Evolutionary conservation across 2,888 invertebrate genomes (phyloP).

Genomic region (Aleiodes alternator): DNA sequence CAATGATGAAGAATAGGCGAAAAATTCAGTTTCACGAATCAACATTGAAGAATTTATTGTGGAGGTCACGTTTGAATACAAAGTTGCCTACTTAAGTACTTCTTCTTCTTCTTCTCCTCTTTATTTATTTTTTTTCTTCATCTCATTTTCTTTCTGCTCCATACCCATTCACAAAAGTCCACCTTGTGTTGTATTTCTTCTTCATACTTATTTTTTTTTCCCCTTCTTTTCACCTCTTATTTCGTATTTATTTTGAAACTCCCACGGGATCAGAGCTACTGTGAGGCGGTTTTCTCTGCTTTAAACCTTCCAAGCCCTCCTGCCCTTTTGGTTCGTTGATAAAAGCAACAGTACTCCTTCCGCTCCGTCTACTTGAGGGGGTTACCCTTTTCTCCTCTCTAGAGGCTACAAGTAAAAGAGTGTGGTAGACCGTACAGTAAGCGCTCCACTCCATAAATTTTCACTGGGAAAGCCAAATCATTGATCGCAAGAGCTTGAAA

Average conservation of each 20-base stretch:
- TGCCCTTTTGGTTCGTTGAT: slow-evolving; percentile 6
- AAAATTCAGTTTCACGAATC: slow-evolving; percentile 70
- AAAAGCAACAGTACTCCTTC: slow-evolving; percentile 25
- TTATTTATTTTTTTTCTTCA: slow-evolving; percentile 31
- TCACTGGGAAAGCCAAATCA: slow-evolving; percentile 17
- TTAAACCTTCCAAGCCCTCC: not conserved
- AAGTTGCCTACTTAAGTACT: slow-evolving; percentile 50
- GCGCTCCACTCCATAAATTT: slow-evolving; percentile 21
- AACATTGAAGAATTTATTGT: slow-evolving; percentile 70
- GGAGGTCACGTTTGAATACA: slow-evolving; percentile 60
- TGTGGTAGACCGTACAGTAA: slow-evolving; percentile 11
- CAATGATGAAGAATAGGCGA: slow-evolving; percentile 16
- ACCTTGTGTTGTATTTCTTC: not conserved
- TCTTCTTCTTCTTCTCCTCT: slow-evolving; percentile 11
- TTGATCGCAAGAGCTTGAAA: slow-evolving; percentile 27
- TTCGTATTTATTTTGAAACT: slow-evolving; percentile 23
- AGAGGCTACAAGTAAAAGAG: slow-evolving; percentile 8
- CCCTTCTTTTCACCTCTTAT: not conserved
- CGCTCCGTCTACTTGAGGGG: not conserved
- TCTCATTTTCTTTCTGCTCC: slow-evolving; percentile 6
- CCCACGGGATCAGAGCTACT: slow-evolving; percentile 1
- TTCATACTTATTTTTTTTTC: not conserved
- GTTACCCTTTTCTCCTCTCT: not conserved
- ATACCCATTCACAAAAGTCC: slow-evolving; percentile 10
- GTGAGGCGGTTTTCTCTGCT: slow-evolving; percentile 7